Evolutionary conservation across 2,113 vertebrate genomes (phyloP).

Genomic region (Sminthopsis crassicaudata): DNA sequence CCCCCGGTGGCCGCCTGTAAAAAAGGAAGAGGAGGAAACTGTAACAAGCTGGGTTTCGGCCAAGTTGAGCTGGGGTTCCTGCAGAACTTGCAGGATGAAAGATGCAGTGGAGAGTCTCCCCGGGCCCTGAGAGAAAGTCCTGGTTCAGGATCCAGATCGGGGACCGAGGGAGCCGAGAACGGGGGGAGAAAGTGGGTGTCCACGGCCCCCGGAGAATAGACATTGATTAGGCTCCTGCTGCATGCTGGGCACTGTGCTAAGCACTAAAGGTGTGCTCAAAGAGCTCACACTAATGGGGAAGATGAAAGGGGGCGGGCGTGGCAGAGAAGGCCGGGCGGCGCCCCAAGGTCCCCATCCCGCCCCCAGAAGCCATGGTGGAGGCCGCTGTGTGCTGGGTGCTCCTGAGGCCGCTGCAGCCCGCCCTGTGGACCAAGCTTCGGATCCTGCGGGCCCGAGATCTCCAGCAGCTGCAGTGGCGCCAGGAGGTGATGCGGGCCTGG

Average conservation of each 20-base stretch:
- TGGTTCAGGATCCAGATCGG: not conserved
- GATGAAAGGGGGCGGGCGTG: too few species aligned
- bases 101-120: not conserved
- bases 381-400: slow-evolving; percentile 88
- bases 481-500: slow-evolving; percentile 78
- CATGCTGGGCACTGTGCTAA: not conserved
- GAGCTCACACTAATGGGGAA: not conserved
- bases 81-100: not conserved
- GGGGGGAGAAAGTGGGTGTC: not conserved
- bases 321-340: not conserved
- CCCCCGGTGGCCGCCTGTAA: too few species aligned
- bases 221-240: not conserved
- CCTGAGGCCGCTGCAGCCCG: slow-evolving; percentile 85
- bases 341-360: not conserved
- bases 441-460: slow-evolving; percentile 78
- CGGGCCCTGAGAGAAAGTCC: not conserved
- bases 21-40: too few species aligned
- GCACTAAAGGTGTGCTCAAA: not conserved
- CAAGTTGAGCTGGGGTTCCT: not conserved
- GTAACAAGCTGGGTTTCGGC: not conserved
- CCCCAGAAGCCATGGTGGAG: slow-evolving; percentile 87
- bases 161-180: not conserved
- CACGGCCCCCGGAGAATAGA: not conserved
- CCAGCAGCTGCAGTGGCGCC: slow-evolving; percentile 73
- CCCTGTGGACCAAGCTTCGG: slow-evolving; percentile 86